Evolutionary conservation across 2,113 vertebrate genomes (phyloP).

Genomic region (Pseudopodoces humilis): DNA sequence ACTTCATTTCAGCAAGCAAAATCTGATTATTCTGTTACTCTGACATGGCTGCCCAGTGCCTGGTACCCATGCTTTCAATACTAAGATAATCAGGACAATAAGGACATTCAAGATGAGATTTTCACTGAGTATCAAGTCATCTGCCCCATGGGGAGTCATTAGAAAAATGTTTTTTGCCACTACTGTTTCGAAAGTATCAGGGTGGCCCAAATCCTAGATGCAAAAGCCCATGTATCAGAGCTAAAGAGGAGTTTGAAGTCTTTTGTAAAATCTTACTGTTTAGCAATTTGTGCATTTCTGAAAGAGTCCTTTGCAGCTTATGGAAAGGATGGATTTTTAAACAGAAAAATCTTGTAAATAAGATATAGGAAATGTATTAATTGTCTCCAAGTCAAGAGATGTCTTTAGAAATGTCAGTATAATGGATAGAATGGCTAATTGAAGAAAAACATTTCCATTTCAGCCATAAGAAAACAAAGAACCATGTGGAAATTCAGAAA

Average conservation of each 20-base stretch:
- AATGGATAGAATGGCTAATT: neutral
- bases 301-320: neutral
- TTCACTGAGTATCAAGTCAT: neutral
- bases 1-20: neutral
- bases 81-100: neutral
- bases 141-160: neutral
- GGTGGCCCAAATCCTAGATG: neutral
- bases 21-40: neutral
- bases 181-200: neutral
- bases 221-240: neutral
- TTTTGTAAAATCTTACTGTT: neutral
- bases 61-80: neutral
- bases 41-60: neutral
- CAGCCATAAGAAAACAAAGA: neutral
- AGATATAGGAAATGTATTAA: neutral
- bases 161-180: neutral
- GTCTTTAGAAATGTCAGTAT: neutral
- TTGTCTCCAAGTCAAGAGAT: neutral
- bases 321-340: neutral
- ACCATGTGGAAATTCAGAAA: neutral
- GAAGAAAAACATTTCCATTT: slow-evolving; percentile 14
- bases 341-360: neutral
- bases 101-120: neutral
- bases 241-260: neutral
- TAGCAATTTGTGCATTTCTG: neutral